Conservation (phyloP, 2,888 invertebrate genomes). For the Drosophila seclusa region DNA sequence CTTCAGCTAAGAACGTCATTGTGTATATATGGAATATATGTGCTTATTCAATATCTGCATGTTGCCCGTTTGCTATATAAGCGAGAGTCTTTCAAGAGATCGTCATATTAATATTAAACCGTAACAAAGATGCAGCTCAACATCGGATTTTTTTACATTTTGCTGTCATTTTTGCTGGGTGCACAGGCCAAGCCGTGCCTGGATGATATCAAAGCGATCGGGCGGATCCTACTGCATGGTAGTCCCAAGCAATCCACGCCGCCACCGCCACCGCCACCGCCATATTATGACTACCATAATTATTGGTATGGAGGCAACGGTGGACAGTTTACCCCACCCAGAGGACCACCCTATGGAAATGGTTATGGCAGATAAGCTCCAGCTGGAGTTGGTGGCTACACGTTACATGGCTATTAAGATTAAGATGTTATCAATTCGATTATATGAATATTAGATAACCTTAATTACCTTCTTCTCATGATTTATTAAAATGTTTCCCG, state of each 20-base stretch:
- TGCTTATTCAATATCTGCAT: conserved; percentile 32
- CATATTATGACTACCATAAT: no score
- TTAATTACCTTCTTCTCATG: conserved; percentile 11
- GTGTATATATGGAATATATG: background rate
- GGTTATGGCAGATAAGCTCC: conserved; percentile 27
- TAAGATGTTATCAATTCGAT: no score
- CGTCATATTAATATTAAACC: conserved; percentile 6
- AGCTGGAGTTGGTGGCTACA: conserved; percentile 41
- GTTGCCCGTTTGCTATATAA: conserved; percentile 44
- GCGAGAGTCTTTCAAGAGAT: conserved; percentile 3
- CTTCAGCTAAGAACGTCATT: background rate
- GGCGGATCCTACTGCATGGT: no score
- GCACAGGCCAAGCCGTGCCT: conserved; percentile 52
- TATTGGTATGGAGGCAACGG: conserved; percentile 65
- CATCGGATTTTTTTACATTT: conserved; percentile 26
- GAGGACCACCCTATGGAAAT: conserved; percentile 35
- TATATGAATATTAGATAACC: background rate
- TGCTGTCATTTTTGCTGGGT: conserved; percentile 24
- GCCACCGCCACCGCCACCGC: no score
- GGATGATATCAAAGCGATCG: no score
- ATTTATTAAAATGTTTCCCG: conserved; percentile 39
- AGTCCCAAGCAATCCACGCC: no score
- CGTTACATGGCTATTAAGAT: conserved; percentile 53
- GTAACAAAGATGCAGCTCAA: conserved; percentile 43
- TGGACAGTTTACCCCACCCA: conserved; percentile 16